These are phyloP conservation scores for Temnopleurus reevesii DNA, from an alignment of 53 echinoderm and acorn worm species.

Conservation along the genomic window DNA sequence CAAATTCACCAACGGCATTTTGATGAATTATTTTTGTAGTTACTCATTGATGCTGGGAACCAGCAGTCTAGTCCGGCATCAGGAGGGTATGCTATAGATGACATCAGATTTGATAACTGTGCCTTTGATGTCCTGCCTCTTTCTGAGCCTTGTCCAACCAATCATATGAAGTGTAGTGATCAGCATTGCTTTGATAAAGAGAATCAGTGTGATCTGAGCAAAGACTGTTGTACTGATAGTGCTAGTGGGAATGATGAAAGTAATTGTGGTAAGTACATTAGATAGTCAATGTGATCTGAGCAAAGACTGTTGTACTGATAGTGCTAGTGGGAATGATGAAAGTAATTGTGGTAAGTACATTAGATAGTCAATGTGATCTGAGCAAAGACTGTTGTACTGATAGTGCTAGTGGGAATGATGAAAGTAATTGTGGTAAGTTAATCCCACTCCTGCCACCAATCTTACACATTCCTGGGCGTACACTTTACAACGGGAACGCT, in stretches of 20 bases:
- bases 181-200: background rate
- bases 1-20: too few species aligned
- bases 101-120: conserved; percentile 88
- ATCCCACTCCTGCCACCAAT: background rate
- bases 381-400: conserved; percentile 11
- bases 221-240: conserved; percentile 24
- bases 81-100: conserved; percentile 84
- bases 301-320: too few species aligned
- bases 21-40: conserved; percentile 56
- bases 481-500: too few species aligned
- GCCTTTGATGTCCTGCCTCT: conserved; percentile 35
- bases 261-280: background rate
- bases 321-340: too few species aligned
- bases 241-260: background rate
- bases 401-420: background rate
- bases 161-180: background rate
- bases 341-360: too few species aligned
- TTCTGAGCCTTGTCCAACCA: background rate
- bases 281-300: background rate
- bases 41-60: conserved; percentile 77
- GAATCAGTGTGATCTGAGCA: conserved; percentile 1
- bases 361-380: background rate
- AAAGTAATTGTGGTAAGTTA: background rate
- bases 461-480: background rate
- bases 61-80: conserved; percentile 50